These are phyloP conservation scores for Hestina assimilis DNA, from an alignment of 1,140 invertebrate genomes.

Conservation along the genomic window DNA sequence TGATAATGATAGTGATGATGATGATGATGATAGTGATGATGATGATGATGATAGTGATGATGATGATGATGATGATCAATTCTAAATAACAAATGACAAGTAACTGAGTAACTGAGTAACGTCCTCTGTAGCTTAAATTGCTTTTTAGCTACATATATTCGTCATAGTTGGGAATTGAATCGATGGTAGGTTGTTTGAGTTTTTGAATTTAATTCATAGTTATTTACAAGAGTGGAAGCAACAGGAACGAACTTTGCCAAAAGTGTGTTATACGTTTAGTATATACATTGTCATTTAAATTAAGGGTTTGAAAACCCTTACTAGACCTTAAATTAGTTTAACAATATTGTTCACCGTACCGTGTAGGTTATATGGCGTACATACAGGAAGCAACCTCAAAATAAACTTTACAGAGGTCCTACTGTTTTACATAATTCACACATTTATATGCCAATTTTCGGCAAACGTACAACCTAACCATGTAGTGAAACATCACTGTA, in stretches of 20 bases:
- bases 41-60: too few species aligned
- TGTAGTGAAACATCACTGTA: constrained; percentile 8
- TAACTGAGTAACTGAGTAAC: too few species aligned
- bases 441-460: constrained; percentile 45
- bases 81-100: too few species aligned
- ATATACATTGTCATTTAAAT: background rate
- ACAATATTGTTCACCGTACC: constrained; percentile 25
- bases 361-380: constrained; percentile 21
- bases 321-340: constrained; percentile 3
- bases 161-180: too few species aligned
- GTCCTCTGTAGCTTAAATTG: too few species aligned
- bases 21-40: too few species aligned
- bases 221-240: background rate
- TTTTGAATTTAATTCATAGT: too few species aligned
- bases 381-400: constrained; percentile 33
- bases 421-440: constrained; percentile 43
- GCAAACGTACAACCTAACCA: constrained; percentile 22
- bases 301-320: background rate
- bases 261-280: background rate
- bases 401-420: constrained; percentile 37
- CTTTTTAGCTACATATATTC: too few species aligned
- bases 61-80: too few species aligned
- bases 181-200: too few species aligned
- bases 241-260: background rate
- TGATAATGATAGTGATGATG: too few species aligned